Evolutionary conservation across 53 echinoderm and acorn worm species (phyloP).

Genomic region (Echinarachnius parma): DNA sequence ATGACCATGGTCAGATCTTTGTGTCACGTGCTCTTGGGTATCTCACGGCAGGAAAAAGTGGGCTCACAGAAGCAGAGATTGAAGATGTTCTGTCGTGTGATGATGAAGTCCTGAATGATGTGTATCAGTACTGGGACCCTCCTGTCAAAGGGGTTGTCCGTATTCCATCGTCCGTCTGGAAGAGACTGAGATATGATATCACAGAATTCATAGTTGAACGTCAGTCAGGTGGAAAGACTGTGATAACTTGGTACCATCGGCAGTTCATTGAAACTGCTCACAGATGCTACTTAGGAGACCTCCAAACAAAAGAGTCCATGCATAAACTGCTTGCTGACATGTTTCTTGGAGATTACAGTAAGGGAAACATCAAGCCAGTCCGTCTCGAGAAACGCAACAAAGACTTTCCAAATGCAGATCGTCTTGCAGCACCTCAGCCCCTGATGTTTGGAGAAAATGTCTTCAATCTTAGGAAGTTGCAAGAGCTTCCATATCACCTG

Average conservation of each 20-base stretch:
- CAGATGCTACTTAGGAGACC: slow-evolving; percentile 52
- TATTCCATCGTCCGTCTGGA: slow-evolving; percentile 85
- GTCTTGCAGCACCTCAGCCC: slow-evolving; percentile 74
- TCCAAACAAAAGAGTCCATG: slow-evolving; percentile 19
- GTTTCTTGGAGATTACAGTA: slow-evolving; percentile 75
- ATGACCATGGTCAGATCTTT: slow-evolving; percentile 67
- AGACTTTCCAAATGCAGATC: slow-evolving; percentile 62
- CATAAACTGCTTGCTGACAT: slow-evolving; percentile 67
- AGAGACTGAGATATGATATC: slow-evolving; percentile 75
- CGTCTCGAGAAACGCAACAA: slow-evolving; percentile 56
- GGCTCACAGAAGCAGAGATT: slow-evolving; percentile 73
- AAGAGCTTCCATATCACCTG: slow-evolving; percentile 76
- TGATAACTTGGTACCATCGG: slow-evolving; percentile 86
- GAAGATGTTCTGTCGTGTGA: slow-evolving; percentile 87
- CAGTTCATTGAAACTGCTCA: slow-evolving; percentile 86
- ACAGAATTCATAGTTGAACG: slow-evolving; percentile 71
- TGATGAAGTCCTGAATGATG: slow-evolving; percentile 79
- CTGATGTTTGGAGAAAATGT: slow-evolving; percentile 67
- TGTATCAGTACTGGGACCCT: slow-evolving; percentile 98
- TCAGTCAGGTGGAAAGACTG: slow-evolving; percentile 87
- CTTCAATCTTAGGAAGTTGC: slow-evolving; percentile 76
- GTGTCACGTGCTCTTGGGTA: slow-evolving; percentile 76
- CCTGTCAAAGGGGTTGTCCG: slow-evolving; percentile 72
- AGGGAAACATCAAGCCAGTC: slow-evolving; percentile 61
- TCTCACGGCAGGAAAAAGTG: slow-evolving; percentile 74